A percentile compares a stretch with the other conserved stretches of the same genome.
These are phyloP conservation scores for Xylophagus ater DNA, from an alignment of 2,888 invertebrate genomes.

Conservation along the genomic window DNA sequence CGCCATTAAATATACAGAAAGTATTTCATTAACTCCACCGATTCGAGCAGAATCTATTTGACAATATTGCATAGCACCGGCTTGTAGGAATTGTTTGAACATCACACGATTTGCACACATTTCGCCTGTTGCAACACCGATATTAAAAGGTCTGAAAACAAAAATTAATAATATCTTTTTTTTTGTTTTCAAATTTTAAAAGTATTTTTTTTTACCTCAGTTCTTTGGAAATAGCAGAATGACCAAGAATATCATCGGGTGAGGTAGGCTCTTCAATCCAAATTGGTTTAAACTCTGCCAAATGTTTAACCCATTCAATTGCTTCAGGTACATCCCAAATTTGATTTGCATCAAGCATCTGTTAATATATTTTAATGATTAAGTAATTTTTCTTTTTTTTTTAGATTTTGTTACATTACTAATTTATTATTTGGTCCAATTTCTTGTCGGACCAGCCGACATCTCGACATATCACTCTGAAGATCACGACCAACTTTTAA, in stretches of 20 bases:
- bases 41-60: slow-evolving; percentile 85
- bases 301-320: slow-evolving; percentile 71
- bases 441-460: slow-evolving; percentile 57
- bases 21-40: slow-evolving; percentile 79
- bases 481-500: slow-evolving; percentile 78
- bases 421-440: slow-evolving; percentile 66
- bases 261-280: slow-evolving; percentile 94
- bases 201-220: slow-evolving; percentile 35
- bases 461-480: slow-evolving; percentile 63
- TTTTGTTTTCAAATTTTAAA: background rate
- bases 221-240: slow-evolving; percentile 65
- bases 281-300: slow-evolving; percentile 59
- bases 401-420: no score
- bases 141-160: slow-evolving; percentile 49
- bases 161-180: background rate
- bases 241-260: slow-evolving; percentile 83
- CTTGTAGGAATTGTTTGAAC: slow-evolving; percentile 82
- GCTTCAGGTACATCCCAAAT: slow-evolving; percentile 79
- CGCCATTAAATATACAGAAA: slow-evolving; percentile 82
- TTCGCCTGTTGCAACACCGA: slow-evolving; percentile 85
- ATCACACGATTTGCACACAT: slow-evolving; percentile 85
- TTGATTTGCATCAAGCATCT: slow-evolving; percentile 86
- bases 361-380: no score
- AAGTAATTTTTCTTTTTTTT: no score
- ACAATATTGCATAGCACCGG: slow-evolving; percentile 71